Percentiles rank a stretch among this genome's conserved stretches.
Conservation (phyloP, 2,888 invertebrate species). For the Halocaridina rubra region DNA sequence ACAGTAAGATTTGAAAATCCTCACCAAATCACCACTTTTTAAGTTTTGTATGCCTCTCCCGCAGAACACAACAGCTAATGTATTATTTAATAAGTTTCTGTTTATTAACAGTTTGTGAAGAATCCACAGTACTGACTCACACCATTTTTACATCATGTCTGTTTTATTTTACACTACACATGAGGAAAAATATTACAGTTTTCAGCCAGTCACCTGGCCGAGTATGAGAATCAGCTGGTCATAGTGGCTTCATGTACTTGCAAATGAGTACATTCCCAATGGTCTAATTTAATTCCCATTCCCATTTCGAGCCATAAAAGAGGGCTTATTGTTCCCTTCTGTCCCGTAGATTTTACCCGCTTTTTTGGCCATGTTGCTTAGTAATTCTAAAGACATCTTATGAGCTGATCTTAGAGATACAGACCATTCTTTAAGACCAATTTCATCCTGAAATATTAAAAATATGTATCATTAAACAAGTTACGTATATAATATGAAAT, state of each 20-base stretch:
- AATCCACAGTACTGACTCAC: no score
- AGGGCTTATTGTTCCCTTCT: constrained; percentile 70
- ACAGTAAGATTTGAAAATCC: not conserved
- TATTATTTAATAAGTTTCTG: no score
- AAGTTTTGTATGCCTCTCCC: not conserved
- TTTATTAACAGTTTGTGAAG: no score
- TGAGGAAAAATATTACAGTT: constrained; percentile 25
- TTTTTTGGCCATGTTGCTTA: constrained; percentile 97
- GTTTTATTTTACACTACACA: not conserved
- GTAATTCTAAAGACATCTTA: constrained; percentile 93
- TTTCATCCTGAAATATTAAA: constrained; percentile 89
- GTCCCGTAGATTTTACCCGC: constrained; percentile 99
- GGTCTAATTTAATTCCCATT: constrained; percentile 21
- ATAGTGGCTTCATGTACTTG: not conserved
- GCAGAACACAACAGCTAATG: no score
- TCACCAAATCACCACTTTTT: not conserved
- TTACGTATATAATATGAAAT: no score
- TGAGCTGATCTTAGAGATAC: constrained; percentile 94
- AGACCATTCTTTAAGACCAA: constrained; percentile 98
- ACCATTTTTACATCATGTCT: not conserved
- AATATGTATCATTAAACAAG: no score
- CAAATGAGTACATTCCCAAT: not conserved
- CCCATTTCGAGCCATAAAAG: constrained; percentile 45
- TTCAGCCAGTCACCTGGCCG: constrained; percentile 21
- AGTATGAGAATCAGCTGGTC: constrained; percentile 28